Evolutionary conservation across 2,797 vertebrate species (phyloP).

Genomic region (Aplochiton taeniatus): DNA sequence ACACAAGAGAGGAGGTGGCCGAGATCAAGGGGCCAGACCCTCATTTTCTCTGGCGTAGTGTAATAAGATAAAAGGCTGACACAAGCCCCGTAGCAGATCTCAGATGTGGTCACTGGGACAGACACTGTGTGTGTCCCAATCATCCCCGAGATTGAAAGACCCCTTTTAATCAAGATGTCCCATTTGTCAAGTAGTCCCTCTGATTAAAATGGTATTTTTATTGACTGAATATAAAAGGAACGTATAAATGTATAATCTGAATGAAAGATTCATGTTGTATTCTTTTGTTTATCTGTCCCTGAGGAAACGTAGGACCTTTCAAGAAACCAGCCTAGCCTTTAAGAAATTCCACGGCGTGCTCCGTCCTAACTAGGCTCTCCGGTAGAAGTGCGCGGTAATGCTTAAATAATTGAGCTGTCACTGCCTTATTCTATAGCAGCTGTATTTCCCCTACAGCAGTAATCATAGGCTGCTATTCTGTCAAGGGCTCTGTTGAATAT

Average conservation of each 20-base stretch:
- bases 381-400: slow-evolving; percentile 45
- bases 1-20: not conserved
- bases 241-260: not conserved
- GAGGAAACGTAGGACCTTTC: no score
- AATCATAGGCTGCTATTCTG: not conserved
- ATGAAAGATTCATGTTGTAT: no score
- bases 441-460: no score
- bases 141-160: not conserved
- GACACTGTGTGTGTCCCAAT: not conserved
- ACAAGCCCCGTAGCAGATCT: not conserved
- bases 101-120: no score
- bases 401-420: slow-evolving; percentile 64
- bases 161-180: not conserved
- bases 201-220: not conserved
- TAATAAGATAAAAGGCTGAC: slow-evolving; percentile 21
- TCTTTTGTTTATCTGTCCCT: no score
- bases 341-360: no score
- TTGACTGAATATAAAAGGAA: not conserved
- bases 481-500: not conserved
- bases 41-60: slow-evolving; percentile 9
- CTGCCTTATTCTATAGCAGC: slow-evolving; percentile 15
- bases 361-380: slow-evolving; percentile 29
- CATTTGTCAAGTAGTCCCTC: not conserved
- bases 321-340: no score
- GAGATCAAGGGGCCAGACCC: not conserved